A percentile compares a stretch with the other conserved stretches of the same genome.
These are phyloP conservation scores for Chelonus insularis DNA, from an alignment of 1,140 invertebrate species.

Conservation along the genomic window DNA sequence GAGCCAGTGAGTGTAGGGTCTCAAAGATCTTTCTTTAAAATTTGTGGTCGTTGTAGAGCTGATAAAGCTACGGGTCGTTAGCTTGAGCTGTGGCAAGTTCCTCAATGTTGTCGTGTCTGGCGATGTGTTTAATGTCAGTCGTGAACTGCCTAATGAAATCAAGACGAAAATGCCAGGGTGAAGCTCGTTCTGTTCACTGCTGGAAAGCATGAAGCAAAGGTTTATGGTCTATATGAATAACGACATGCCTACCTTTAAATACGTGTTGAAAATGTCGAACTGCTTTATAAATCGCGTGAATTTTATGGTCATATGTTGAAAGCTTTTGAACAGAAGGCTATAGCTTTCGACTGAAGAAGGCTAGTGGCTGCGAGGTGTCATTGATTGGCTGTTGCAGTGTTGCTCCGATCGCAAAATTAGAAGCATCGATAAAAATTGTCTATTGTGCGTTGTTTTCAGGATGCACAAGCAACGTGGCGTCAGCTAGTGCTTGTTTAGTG, in stretches of 20 bases:
- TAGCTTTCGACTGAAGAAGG: constrained; percentile 51
- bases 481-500: constrained; percentile 33
- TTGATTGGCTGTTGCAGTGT: constrained; percentile 37
- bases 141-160: no score
- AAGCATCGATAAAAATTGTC: constrained; percentile 36
- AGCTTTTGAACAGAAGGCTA: constrained; percentile 38
- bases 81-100: no score
- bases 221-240: constrained; percentile 49
- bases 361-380: constrained; percentile 42
- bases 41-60: no score
- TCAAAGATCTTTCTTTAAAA: no score
- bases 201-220: constrained; percentile 42
- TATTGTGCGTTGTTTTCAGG: constrained; percentile 27
- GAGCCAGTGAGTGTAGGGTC: no score
- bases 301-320: constrained; percentile 49
- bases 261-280: constrained; percentile 43
- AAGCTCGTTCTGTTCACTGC: constrained; percentile 40
- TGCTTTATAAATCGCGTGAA: constrained; percentile 43
- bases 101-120: constrained; percentile 34
- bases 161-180: constrained; percentile 32
- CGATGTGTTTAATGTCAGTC: no score
- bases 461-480: constrained; percentile 37
- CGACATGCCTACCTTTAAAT: constrained; percentile 40
- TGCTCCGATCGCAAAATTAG: constrained; percentile 35
- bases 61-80: no score